These are phyloP conservation scores for Hippasteria phrygiana DNA, from an alignment of 53 echinoderm and acorn worm genomes.

Conservation along the genomic window DNA sequence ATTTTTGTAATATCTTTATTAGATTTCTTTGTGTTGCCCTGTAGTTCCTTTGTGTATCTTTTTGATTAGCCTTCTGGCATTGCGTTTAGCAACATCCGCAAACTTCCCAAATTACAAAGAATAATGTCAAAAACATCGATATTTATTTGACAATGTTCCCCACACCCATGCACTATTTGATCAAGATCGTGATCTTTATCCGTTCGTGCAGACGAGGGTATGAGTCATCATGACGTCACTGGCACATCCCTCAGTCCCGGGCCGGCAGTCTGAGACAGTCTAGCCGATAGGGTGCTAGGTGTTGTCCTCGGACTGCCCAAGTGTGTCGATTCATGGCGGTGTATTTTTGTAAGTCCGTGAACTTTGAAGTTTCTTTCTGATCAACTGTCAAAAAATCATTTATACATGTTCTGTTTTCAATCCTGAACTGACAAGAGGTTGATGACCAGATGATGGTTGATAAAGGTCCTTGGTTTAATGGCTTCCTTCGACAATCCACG, in stretches of 20 bases:
- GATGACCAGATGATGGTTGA: background rate
- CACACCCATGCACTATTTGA: background rate
- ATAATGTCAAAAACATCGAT: too few species aligned
- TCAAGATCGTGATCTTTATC: slow-evolving; percentile 9
- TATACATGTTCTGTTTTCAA: background rate
- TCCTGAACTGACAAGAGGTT: background rate
- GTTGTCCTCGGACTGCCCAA: background rate
- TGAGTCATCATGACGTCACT: slow-evolving; percentile 49
- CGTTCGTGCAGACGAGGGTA: slow-evolving; percentile 15
- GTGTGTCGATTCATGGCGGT: background rate
- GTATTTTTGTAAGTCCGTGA: background rate
- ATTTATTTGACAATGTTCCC: too few species aligned
- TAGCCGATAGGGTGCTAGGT: slow-evolving; percentile 10
- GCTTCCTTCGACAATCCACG: background rate
- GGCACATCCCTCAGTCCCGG: background rate
- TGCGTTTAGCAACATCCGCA: too few species aligned
- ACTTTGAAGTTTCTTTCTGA: too few species aligned
- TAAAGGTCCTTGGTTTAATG: too few species aligned
- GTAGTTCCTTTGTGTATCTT: too few species aligned
- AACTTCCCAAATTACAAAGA: too few species aligned
- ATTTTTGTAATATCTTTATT: too few species aligned
- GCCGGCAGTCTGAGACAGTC: slow-evolving; percentile 21
- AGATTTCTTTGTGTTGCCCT: too few species aligned
- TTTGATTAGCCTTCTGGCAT: too few species aligned
- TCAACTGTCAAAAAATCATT: background rate